These are phyloP conservation scores for Aphidius colemani DNA, from an alignment of 2,888 invertebrate species.

Conservation along the genomic window DNA sequence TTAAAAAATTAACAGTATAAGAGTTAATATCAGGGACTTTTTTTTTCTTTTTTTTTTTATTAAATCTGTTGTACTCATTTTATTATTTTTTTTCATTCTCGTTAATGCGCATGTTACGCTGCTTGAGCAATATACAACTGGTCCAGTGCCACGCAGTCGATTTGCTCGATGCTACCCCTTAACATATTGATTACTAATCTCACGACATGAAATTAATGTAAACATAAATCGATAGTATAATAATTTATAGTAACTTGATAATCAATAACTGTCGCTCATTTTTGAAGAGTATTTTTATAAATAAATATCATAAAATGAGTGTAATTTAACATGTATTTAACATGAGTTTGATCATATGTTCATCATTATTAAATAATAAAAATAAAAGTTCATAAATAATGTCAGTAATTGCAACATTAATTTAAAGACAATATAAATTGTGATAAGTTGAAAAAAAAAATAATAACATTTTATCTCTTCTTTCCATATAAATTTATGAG, in stretches of 20 bases:
- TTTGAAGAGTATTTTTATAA: constrained; percentile 18
- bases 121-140: constrained; percentile 4
- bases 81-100: constrained; percentile 20
- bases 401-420: too few relatives aligned
- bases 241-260: constrained; percentile 50
- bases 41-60: constrained; percentile 20
- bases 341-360: background rate
- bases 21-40: constrained; percentile 38
- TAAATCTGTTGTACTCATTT: constrained; percentile 12
- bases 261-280: constrained; percentile 36
- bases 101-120: background rate
- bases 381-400: constrained; percentile 9
- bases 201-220: constrained; percentile 55
- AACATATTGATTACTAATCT: constrained; percentile 51
- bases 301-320: background rate
- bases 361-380: constrained; percentile 14
- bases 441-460: too few relatives aligned
- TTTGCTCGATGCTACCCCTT: constrained; percentile 19
- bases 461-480: too few relatives aligned
- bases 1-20: background rate
- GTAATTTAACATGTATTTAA: background rate
- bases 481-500: too few relatives aligned
- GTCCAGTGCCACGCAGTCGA: constrained; percentile 22
- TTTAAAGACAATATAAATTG: too few relatives aligned
- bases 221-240: constrained; percentile 49